Percentiles rank a stretch among this genome's conserved stretches.
Evolutionary conservation across 2,888 invertebrate genomes (phyloP).

Genomic region (Unio delphinus): DNA sequence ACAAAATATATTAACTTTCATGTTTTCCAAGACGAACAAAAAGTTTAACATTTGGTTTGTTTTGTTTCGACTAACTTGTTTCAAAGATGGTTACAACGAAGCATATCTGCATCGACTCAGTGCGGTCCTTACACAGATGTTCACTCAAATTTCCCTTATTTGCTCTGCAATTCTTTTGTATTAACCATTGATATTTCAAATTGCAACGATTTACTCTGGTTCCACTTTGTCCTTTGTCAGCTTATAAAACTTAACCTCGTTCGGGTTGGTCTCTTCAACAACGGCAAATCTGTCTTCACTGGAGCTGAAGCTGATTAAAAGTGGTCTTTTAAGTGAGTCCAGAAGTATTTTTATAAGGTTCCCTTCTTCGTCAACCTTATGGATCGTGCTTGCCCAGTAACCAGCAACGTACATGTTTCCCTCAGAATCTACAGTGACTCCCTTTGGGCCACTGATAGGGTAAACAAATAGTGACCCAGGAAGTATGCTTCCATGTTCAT

Average conservation of each 20-base stretch:
- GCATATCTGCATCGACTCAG: too few species aligned
- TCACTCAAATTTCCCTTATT: too few species aligned
- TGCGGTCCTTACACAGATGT: too few species aligned
- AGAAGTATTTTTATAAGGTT: conserved; percentile 23
- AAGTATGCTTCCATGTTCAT: conserved; percentile 25
- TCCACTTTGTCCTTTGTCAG: background rate
- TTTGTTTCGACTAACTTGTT: too few species aligned
- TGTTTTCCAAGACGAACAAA: too few species aligned
- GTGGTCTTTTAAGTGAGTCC: conserved; percentile 25
- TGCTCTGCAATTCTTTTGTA: too few species aligned
- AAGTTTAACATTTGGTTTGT: too few species aligned
- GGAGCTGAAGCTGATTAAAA: conserved; percentile 21
- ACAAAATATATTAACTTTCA: too few species aligned
- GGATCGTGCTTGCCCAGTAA: conserved; percentile 38
- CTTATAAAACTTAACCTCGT: conserved; percentile 27
- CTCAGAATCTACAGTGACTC: conserved; percentile 23
- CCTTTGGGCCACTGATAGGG: conserved; percentile 31
- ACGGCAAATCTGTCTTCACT: conserved; percentile 31
- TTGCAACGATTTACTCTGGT: too few species aligned
- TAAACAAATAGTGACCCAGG: conserved; percentile 30
- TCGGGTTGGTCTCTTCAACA: conserved; percentile 32
- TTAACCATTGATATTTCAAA: too few species aligned
- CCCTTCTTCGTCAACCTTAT: conserved; percentile 27
- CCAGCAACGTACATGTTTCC: conserved; percentile 34
- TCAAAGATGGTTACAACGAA: too few species aligned